Evolutionary conservation across 2,797 vertebrate species (phyloP), one percentile per base, ranked within the genome.

Genomic region (Enteromius anoplus): DNA sequence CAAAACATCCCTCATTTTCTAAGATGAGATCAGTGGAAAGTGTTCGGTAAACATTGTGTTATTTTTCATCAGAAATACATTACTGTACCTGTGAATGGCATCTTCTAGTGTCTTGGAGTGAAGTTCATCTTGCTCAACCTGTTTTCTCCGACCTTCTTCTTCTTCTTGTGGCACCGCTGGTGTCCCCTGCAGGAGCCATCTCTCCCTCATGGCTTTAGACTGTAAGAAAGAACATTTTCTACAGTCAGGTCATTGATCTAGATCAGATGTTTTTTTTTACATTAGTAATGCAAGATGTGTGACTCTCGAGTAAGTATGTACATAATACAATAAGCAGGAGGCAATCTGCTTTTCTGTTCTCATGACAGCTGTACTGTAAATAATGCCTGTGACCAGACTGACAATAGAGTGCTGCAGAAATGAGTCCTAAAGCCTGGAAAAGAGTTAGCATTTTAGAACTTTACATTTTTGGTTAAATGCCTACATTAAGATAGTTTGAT

Each of bases 151-250:
- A 80, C 91, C 92, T 90, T 96, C 96, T 60, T 97, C 97, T 86
- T 97, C 96, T 87, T 97, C 97, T 3, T 90, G 91, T 11, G 93
- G 95, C 64, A 92, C 94, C 7, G 93, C 91, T 42, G 95, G 93
- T 37, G 95, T 93, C 82, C 97, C 98, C 91, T 99, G 97, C 79
- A 99, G 94, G 89, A 99, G 96, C 98, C 98, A 99, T 92, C 96
- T 96, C 89, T 99, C 98, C 15, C 98, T 95, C 92, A 96, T 97
- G 86, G 97, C 94, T 97, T 98, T 99, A 87, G 98, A 99, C 98
- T 99, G 90, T 81, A 47, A 85, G 62, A 85, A 78, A 84, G 78
- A 64, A 45, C 7, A 64, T 21, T 60, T 64, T 77, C 58, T 40
- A 51, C 5, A 12, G n/a, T 75, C 21, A 42, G 34, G n/a, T 40